These are phyloP conservation scores for Aspidiotus destructor DNA, from an alignment of 2,888 invertebrate species.

Conservation along the genomic window DNA sequence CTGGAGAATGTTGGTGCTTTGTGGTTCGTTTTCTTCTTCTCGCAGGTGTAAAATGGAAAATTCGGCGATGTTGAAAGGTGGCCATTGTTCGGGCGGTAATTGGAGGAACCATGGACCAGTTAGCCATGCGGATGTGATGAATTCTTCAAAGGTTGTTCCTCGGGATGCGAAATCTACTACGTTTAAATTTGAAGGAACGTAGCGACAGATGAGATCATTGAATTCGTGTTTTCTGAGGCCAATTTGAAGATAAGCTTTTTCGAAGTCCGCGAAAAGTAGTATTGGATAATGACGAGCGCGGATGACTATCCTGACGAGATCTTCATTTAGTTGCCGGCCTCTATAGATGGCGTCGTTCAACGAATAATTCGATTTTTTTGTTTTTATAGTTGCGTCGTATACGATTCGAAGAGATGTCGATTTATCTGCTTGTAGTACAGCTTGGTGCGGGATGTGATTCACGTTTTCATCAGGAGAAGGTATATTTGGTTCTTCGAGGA, in stretches of 20 bases:
- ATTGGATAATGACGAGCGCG: background rate
- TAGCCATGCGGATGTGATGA: background rate
- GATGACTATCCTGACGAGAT: background rate
- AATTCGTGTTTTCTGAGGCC: background rate
- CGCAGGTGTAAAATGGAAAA: background rate
- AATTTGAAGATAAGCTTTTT: background rate
- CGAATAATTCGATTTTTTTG: background rate
- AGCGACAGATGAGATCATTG: slow-evolving; percentile 6
- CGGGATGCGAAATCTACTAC: slow-evolving; percentile 4
- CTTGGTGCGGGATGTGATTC: slow-evolving; percentile 6
- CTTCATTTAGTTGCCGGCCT: background rate
- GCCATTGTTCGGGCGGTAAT: slow-evolving; percentile 4
- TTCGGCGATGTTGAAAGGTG: slow-evolving; percentile 1
- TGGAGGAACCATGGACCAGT: slow-evolving; percentile 7
- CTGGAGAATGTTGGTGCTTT: background rate
- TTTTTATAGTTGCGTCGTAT: slow-evolving; percentile 1
- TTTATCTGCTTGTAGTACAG: background rate
- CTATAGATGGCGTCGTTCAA: background rate
- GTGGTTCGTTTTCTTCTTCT: slow-evolving; percentile 1
- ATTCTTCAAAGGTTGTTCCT: background rate
- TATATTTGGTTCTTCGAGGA: background rate
- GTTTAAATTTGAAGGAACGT: slow-evolving; percentile 1
- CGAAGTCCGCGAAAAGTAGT: background rate
- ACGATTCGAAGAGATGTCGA: background rate
- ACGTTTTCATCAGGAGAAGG: background rate